Conservation (phyloP, 1,140 invertebrate species). For the Anastrepha obliqua region DNA sequence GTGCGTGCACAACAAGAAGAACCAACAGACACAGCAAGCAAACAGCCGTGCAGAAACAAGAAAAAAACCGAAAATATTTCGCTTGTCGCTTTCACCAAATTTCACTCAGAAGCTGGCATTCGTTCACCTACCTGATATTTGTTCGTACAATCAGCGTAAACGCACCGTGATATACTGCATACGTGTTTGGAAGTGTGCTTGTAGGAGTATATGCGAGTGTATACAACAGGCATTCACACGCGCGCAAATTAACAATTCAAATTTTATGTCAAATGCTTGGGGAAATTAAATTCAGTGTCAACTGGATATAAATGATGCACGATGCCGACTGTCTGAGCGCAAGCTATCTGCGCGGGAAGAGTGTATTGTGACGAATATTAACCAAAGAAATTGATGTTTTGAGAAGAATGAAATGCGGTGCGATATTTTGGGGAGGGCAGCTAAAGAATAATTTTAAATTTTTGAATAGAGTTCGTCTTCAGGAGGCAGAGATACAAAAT, state of each 20-base stretch:
- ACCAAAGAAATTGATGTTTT: not conserved
- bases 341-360: not conserved
- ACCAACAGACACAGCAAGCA: not conserved
- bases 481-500: too few species aligned
- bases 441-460: not conserved
- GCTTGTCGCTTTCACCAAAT: not conserved
- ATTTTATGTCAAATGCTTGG: slow-evolving; percentile 32
- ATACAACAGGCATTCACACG: not conserved
- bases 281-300: slow-evolving; percentile 52
- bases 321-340: not conserved
- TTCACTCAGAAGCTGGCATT: not conserved
- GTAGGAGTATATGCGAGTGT: not conserved
- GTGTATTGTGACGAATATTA: not conserved
- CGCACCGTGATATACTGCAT: not conserved
- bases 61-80: slow-evolving; percentile 22
- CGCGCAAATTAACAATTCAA: slow-evolving; percentile 50
- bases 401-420: not conserved
- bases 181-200: not conserved
- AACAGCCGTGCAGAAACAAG: not conserved
- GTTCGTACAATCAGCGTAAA: slow-evolving; percentile 14
- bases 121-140: not conserved
- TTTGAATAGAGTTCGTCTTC: not conserved
- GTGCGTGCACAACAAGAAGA: not conserved
- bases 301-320: slow-evolving; percentile 41
- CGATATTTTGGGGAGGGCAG: not conserved